A percentile compares a stretch with the other conserved stretches of the same genome.
phyloP scores from a whole-genome alignment of 2,888 invertebrate species.

The Eustalomyia histrio region DNA sequence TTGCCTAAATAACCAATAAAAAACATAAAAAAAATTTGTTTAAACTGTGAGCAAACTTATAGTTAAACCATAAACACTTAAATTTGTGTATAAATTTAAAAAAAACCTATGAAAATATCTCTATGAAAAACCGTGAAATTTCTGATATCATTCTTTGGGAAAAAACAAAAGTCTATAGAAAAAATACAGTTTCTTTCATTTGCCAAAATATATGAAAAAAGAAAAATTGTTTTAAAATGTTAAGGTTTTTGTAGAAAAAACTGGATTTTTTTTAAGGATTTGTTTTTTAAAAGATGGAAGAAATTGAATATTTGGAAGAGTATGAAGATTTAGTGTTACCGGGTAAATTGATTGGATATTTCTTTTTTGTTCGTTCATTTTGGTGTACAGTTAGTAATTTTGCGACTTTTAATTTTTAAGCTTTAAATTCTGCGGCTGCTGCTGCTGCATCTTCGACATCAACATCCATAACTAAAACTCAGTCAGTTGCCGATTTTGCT shows the following conservation, averaged over 20 bases:
- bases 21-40: neutral
- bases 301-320: conserved; percentile 77
- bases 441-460: conserved; percentile 29
- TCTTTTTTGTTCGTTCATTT: neutral
- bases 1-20: neutral
- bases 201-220: neutral
- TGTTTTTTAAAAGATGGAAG: conserved; percentile 71
- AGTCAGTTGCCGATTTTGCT: neutral
- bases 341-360: conserved; percentile 68
- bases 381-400: conserved; percentile 56
- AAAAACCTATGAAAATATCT: neutral
- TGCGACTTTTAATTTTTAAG: conserved; percentile 52
- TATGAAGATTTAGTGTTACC: conserved; percentile 77
- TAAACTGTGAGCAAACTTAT: neutral
- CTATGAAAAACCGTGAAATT: neutral
- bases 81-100: neutral
- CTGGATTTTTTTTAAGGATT: neutral
- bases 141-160: neutral
- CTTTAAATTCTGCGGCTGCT: conserved; percentile 58
- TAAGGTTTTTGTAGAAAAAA: neutral
- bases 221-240: neutral
- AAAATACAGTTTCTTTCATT: neutral
- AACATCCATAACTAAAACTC: neutral
- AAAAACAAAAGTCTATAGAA: neutral
- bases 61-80: neutral